Percentiles rank a stretch among this genome's conserved stretches.
Evolutionary conservation across 1,140 invertebrate species (phyloP).

Genomic region (Berghia stephanieae): DNA sequence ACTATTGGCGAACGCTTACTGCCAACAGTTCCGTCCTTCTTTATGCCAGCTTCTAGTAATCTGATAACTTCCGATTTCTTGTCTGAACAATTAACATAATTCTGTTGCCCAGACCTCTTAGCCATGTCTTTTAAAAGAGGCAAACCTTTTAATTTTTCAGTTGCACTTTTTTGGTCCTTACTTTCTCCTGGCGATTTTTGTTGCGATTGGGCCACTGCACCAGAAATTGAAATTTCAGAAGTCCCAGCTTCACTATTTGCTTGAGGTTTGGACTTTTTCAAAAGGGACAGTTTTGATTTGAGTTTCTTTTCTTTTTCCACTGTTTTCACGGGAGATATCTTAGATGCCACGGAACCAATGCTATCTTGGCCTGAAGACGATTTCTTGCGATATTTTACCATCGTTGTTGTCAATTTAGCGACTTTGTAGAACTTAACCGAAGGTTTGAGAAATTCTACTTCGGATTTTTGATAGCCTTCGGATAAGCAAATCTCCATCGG

Average conservation of each 20-base stretch:
- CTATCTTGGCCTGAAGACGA: not conserved
- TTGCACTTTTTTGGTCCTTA: too few relatives aligned
- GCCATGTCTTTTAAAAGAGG: not conserved
- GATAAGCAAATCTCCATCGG: constrained; percentile 44
- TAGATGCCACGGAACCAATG: not conserved
- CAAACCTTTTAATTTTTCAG: not conserved
- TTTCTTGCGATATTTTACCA: constrained; percentile 29
- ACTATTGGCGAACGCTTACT: too few relatives aligned
- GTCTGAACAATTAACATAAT: not conserved
- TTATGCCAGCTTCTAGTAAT: too few relatives aligned
- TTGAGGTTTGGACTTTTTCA: not conserved
- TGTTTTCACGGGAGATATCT: not conserved
- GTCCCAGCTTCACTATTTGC: not conserved
- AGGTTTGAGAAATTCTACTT: constrained; percentile 36
- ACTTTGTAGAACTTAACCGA: constrained; percentile 32
- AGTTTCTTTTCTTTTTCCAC: constrained; percentile 18
- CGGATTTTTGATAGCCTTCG: constrained; percentile 37
- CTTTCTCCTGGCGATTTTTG: not conserved
- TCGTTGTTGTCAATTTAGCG: constrained; percentile 36
- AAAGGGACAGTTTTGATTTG: constrained; percentile 12
- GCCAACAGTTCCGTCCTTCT: too few relatives aligned
- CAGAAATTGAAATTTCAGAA: not conserved
- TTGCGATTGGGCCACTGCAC: too few relatives aligned
- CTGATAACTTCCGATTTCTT: too few relatives aligned
- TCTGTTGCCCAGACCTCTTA: not conserved